Base-by-base conservation (phyloP, 2,888 invertebrate genomes). In the Trissolcus brochymenae region DNA sequence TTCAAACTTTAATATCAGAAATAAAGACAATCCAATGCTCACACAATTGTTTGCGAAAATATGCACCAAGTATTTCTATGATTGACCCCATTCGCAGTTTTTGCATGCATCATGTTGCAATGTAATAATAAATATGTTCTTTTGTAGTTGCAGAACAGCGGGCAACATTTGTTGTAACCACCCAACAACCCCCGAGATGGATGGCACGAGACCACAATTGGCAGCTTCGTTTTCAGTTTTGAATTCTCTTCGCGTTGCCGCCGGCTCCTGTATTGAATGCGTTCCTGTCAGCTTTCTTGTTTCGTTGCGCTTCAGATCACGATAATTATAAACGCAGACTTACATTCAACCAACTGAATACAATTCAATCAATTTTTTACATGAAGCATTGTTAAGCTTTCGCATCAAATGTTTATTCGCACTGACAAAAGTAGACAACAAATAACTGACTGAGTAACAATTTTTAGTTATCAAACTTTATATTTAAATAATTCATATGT, bases 171-270 rank as follows among this genome's bases (percentile, higher is more conserved):
- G 51, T 79, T 80, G 77, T 80, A 80, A 80, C 54, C 29, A 62
- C 54, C 62, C 54, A 66, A 64, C 55, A 60, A 64, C 72, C 78
- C 66, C 76, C 51, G 76, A 74, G 73, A 55, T 78, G 70, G 66
- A 70, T 70, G 75, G 76, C 77, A 77, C 76, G 75, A 78, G 75
- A 73, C 70, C 78, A 56, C 67, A 70, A 73, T 60, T 76, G 76
- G 70, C 76, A 59, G 76, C 72, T 77, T 80, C 65, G 57, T 73
- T 78, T 78, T 62, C 62, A 71, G 55, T 72, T 57, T 14, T 62
- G 17, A 64, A 41, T 68, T 60, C 53, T 76, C 71, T 68, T 61
- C 62, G 62, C 65, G 53, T 62, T 56, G 65, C 40, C 59, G 66
- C 46, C 73, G 53, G 51, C 35, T 66, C 51, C 50, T 56, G 51